Percentiles rank a stretch among this genome's conserved stretches.
These are phyloP conservation scores for Diabrotica balteata DNA, from an alignment of 2,888 invertebrate genomes.

Conservation along the genomic window DNA sequence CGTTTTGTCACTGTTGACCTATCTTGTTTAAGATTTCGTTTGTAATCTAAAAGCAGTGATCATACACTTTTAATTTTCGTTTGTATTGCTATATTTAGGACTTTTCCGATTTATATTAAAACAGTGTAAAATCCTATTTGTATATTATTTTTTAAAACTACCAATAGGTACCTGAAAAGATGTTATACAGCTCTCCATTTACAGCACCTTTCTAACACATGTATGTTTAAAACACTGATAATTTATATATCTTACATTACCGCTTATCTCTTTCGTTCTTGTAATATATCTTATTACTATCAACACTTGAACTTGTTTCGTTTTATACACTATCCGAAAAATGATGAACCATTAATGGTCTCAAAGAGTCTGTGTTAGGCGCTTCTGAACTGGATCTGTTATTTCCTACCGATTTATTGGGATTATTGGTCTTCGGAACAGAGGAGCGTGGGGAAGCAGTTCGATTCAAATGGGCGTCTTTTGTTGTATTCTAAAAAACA, in stretches of 20 bases:
- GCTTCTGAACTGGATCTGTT: conserved; percentile 41
- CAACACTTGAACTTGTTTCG: not conserved
- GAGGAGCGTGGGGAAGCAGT: not conserved
- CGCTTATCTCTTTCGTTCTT: not conserved
- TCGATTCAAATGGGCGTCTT: not conserved
- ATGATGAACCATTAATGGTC: conserved; percentile 54
- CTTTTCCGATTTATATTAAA: too few relatives aligned
- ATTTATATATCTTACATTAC: not conserved
- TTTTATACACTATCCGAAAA: conserved; percentile 47
- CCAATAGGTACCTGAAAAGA: not conserved
- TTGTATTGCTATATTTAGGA: too few relatives aligned
- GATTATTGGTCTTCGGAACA: conserved; percentile 21
- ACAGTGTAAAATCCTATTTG: too few relatives aligned
- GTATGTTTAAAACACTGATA: not conserved
- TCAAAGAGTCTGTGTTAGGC: conserved; percentile 43
- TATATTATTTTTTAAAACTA: too few relatives aligned
- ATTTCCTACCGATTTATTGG: conserved; percentile 41
- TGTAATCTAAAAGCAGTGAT: too few relatives aligned
- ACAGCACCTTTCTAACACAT: not conserved
- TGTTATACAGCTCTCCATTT: not conserved
- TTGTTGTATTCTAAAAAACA: conserved; percentile 2
- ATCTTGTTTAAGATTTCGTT: too few relatives aligned
- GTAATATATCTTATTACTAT: not conserved
- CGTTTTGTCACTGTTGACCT: too few relatives aligned
- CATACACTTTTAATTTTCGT: too few relatives aligned